phyloP scores from a whole-genome alignment of 2,888 invertebrate genomes.

The Dioctria rufipes region DNA sequence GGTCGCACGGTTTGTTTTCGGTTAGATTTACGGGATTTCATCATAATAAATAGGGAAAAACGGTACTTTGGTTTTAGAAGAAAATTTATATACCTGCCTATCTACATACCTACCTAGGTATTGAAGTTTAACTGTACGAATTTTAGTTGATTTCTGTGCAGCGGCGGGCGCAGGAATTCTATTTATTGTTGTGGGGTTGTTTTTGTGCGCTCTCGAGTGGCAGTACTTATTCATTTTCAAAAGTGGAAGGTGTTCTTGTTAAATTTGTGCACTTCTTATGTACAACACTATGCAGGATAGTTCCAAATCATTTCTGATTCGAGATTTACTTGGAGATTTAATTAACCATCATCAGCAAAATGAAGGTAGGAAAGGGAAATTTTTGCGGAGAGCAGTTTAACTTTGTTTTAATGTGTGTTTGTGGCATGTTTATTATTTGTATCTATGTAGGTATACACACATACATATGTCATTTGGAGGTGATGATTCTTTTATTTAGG shows the following conservation, averaged over 20 bases:
- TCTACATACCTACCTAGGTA: no score
- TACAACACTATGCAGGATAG: constrained; percentile 73
- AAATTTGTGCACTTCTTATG: constrained; percentile 12
- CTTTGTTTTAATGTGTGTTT: no score
- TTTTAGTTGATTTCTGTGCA: background rate
- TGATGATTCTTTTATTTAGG: no score
- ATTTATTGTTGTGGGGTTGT: background rate
- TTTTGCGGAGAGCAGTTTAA: background rate
- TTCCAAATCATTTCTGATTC: constrained; percentile 87
- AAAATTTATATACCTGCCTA: no score
- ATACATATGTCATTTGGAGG: no score
- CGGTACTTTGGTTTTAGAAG: background rate
- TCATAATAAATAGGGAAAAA: background rate
- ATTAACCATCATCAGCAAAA: constrained; percentile 70
- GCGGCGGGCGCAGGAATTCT: background rate
- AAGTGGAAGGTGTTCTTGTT: background rate
- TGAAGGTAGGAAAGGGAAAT: constrained; percentile 71
- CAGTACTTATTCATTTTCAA: background rate
- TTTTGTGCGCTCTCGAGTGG: background rate
- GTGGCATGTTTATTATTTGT: no score
- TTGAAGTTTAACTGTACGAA: background rate
- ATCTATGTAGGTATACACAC: no score
- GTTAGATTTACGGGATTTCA: background rate
- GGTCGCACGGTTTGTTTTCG: constrained; percentile 15
- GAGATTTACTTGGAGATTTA: constrained; percentile 84